Evolutionary conservation across 37 sponge, comb jelly and placozoan genomes (phyloP).

Genomic region (Geodia barretti): DNA sequence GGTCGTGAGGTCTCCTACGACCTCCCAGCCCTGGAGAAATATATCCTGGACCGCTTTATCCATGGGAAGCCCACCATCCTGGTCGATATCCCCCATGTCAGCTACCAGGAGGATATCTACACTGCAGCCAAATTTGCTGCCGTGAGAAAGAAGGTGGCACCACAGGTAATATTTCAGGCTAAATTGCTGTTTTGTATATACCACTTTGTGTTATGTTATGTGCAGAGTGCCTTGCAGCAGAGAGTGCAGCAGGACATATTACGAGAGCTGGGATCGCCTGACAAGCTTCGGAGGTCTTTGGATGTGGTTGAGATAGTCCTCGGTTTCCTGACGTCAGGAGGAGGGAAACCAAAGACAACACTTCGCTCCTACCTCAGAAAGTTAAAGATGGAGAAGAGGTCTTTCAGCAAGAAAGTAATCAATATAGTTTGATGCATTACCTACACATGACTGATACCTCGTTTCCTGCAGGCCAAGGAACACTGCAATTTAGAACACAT

Average conservation of each 20-base stretch:
- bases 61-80: constrained; percentile 62
- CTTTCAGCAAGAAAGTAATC: constrained; percentile 43
- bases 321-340: constrained; percentile 56
- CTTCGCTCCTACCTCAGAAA: constrained; percentile 45
- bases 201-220: no score
- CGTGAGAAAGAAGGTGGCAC: constrained; percentile 32
- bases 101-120: constrained; percentile 40
- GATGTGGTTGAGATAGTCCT: constrained; percentile 50
- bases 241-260: constrained; percentile 42
- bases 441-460: neutral
- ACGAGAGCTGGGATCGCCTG: constrained; percentile 18
- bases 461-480: constrained; percentile 20
- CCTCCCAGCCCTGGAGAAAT: constrained; percentile 64
- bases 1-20: constrained; percentile 61
- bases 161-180: neutral
- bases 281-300: constrained; percentile 30
- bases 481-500: constrained; percentile 45
- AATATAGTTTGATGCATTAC: neutral
- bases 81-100: constrained; percentile 41
- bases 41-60: constrained; percentile 66
- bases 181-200: neutral
- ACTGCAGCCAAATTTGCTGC: constrained; percentile 35
- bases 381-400: constrained; percentile 35
- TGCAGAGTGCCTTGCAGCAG: constrained; percentile 12
- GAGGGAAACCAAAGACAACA: constrained; percentile 28